Percentiles rank a stretch among this genome's conserved stretches.
Evolutionary conservation across 2,113 vertebrate genomes (phyloP).

Genomic region (Crypturellus undulatus): DNA sequence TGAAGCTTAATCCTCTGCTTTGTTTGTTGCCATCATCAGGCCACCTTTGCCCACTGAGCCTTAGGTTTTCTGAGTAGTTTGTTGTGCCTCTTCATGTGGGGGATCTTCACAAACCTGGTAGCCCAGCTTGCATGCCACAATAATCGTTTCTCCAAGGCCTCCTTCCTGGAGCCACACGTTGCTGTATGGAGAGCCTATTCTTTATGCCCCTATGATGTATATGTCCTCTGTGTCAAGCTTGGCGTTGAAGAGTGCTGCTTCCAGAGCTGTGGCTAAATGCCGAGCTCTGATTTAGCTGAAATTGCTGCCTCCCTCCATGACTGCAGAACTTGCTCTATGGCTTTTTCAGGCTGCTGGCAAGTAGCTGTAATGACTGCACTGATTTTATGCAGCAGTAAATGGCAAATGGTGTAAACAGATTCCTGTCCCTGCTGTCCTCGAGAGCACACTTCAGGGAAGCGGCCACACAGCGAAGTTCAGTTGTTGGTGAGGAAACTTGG

Average conservation of each 20-base stretch:
- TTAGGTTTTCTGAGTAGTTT: not conserved
- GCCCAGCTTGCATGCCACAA: not conserved
- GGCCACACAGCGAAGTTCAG: not conserved
- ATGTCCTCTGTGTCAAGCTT: not conserved
- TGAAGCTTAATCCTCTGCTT: not conserved
- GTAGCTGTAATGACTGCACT: not conserved
- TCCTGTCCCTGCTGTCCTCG: not conserved
- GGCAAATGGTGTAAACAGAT: not conserved
- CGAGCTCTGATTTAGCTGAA: not conserved
- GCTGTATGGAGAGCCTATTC: not conserved
- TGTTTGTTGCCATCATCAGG: slow-evolving; percentile 14
- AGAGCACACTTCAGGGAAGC: not conserved
- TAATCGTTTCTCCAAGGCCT: not conserved
- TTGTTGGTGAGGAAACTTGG: not conserved
- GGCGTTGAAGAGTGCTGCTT: not conserved
- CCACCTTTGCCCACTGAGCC: not conserved
- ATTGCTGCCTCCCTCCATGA: not conserved
- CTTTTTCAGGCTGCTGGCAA: not conserved
- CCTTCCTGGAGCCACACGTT: not conserved
- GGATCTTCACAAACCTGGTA: not conserved
- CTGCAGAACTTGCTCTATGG: not conserved
- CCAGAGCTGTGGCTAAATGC: not conserved
- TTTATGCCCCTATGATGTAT: not conserved
- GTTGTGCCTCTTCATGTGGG: not conserved
- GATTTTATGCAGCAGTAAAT: not conserved